Base-by-base conservation (phyloP, 2,113 vertebrate genomes). In the Cheirogaleus medius region DNA sequence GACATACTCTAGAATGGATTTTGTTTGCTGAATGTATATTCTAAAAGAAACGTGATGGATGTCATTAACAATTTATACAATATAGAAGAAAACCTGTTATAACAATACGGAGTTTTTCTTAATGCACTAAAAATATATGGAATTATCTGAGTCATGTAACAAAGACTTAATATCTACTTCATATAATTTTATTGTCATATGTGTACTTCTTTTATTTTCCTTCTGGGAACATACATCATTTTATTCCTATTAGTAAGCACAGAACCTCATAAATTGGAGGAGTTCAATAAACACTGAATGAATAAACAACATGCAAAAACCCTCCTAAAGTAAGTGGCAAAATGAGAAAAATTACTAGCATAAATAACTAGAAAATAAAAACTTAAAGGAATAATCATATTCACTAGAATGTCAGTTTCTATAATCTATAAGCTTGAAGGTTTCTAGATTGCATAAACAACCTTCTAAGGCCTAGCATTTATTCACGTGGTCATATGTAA, bases 31-130 rank as follows among this genome's bases (percentile, higher is more conserved):
- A 96, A 44, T 89, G 29, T 74, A 42, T 87, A 97, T 69, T 93
- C 78, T 88, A 88, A 82, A 91, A 83, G 74, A 92, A 94, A 74
- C 47, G 3, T 56, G 39, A 92, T 90, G 21, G 52, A 56, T 84
- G 21, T 13, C 34, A 95, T 77, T 95, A 91, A 96, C 47, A 97
- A 95, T 71, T 93, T 76, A 92, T 0, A 42, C 25, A 96, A 85
- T 13, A 83, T 8, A 82, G 37, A 73, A 88, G 47, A 89, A 91
- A 91, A n/a, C 12, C 71, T 63, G 66, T 71, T 87, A 49, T 63
- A 23, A 39, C 6, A 58, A 66, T 76, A 58, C 47, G n/a, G 63
- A 5, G 25, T 52, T 78, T 90, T 66, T 90, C 3, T 58, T 86
- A 6, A 9, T 21, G 12, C 32, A 80, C 6, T 86, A 78, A 91